A percentile compares a stretch with the other conserved stretches of the same genome.
These are phyloP conservation scores for Herpetotheres cachinnans DNA, from an alignment of 2,113 vertebrate genomes.

Conservation along the genomic window DNA sequence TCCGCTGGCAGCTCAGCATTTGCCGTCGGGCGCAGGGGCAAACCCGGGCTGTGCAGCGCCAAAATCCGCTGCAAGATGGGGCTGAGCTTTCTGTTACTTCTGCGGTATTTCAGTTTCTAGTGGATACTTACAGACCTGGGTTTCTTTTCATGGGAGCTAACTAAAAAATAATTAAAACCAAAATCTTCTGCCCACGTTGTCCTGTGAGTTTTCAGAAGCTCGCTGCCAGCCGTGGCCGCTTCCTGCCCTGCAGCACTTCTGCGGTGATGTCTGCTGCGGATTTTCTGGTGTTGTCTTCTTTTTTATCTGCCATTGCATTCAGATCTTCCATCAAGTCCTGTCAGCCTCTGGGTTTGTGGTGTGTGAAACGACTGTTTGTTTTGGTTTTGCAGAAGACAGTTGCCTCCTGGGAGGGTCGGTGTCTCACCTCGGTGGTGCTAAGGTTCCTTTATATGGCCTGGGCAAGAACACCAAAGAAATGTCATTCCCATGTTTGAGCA, in stretches of 20 bases:
- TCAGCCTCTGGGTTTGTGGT: neutral
- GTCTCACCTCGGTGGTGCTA: neutral
- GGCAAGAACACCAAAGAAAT: neutral
- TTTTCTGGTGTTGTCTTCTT: neutral
- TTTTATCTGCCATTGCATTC: neutral
- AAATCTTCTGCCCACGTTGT: neutral
- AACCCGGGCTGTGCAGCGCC: fast-evolving
- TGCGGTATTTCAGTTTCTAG: neutral
- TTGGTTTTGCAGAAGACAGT: neutral
- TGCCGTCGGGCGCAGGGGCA: fast-evolving
- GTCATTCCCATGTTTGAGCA: neutral
- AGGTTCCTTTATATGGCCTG: neutral
- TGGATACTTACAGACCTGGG: neutral
- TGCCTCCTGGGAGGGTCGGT: neutral
- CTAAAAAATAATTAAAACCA: neutral
- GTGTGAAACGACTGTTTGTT: neutral
- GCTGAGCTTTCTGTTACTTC: neutral
- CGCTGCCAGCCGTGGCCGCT: fast-evolving
- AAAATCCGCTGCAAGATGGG: neutral
- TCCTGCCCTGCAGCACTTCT: neutral
- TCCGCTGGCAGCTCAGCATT: neutral
- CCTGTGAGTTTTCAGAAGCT: neutral
- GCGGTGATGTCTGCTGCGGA: neutral
- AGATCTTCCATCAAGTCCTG: neutral
- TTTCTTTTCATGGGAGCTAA: neutral